Base-by-base conservation (phyloP, 2,888 invertebrate species). In the Drosophila barbarae region DNA sequence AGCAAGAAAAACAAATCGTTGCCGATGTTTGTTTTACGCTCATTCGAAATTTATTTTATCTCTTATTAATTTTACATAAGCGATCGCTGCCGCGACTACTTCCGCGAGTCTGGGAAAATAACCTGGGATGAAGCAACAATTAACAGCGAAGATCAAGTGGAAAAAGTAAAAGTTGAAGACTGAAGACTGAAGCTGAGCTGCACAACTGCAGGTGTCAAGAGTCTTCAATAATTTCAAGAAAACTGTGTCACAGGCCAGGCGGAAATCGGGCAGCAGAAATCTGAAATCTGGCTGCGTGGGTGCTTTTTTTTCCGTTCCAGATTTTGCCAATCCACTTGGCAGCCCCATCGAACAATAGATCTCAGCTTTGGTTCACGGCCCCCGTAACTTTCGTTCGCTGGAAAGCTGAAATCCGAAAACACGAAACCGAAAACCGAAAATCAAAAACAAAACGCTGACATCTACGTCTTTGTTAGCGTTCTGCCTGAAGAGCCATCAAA, bases 51-150 rank as follows among this genome's bases (percentile, higher is more conserved):
- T 71, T 73, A 64, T 74, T 73, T 74, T 47, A 75, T 74, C 67
- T 73, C 71, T 74, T 73, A 75, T 75, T 75, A 75, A 74, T 74
- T 74, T 74, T 74, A 74, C 75, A 74, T 74, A 75, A 74, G 74
- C 67, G 52, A 72, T 68, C 67, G 57, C 23, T 13, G 28, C 12
- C 10, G 15, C 12, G 44, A 18, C 44, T 46, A 46, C 68, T 70
- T 70, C 70, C 69, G 68, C 49, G 49, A 53, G 46, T 47, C 59
- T 72, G 70, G 72, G 72, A 71, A 71, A 67, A 59, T 53, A 38
- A 18, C 51, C n/a, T 38, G 52, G 21, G 68, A 58, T 58, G 55
- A 49, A 59, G 56, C 54, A 66, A 61, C 54, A 66, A 61, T 71
- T 65, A 73, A 65, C 50, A 67, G 44, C 23, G 21, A 50, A 34